phyloP scores from a whole-genome alignment of 2,797 vertebrate species.

The Cygnus olor region DNA sequence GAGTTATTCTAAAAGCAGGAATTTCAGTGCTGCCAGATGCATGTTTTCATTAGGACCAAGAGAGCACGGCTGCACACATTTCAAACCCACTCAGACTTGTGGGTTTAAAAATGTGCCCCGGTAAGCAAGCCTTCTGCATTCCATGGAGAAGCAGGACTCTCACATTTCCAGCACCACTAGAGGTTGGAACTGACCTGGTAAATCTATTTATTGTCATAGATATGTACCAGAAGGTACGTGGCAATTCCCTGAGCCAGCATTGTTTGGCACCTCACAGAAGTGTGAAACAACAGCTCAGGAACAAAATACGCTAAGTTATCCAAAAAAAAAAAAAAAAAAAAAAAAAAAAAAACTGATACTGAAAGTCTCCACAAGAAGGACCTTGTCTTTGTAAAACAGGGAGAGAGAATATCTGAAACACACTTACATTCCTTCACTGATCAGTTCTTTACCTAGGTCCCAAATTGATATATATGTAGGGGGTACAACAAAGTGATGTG shows the following conservation, averaged over 20 bases:
- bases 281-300: neutral
- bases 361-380: neutral
- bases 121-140: slow-evolving; percentile 2
- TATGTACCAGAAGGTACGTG: fast-evolving
- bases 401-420: neutral
- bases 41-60: slow-evolving; percentile 14
- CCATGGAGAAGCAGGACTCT: neutral
- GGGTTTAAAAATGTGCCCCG: slow-evolving; percentile 10
- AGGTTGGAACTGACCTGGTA: neutral
- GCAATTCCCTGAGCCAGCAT: neutral
- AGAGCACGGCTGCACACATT: neutral
- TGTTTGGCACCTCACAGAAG: neutral
- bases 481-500: neutral
- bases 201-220: neutral
- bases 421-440: neutral
- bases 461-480: neutral
- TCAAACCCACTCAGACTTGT: slow-evolving; percentile 29
- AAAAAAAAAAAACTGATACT: neutral
- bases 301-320: neutral
- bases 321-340: neutral
- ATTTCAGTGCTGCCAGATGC: slow-evolving; percentile 5
- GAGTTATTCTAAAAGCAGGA: neutral
- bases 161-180: neutral
- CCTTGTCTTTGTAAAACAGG: neutral
- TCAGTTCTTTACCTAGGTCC: neutral